Evolutionary conservation across 2,113 vertebrate species (phyloP), one percentile per base, ranked within the genome.

Genomic region (Hemicordylus capensis): DNA sequence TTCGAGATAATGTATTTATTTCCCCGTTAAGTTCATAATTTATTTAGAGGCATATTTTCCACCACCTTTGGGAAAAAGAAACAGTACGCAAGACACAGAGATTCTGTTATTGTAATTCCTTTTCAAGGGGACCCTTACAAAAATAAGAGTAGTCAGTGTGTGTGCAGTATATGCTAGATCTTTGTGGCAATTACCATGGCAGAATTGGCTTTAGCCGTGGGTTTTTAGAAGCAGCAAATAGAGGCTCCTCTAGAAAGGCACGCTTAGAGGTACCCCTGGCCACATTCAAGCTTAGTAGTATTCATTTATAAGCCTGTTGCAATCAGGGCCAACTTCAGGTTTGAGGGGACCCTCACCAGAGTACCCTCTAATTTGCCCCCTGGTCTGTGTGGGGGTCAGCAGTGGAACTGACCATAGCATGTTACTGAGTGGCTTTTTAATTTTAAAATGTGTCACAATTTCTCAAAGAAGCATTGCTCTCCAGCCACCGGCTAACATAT

Each of bases 1-100:
- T 85, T 63, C 42, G 34, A 63, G 69, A 64, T 81, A 64, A 87
- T 77, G 63, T 82, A 82, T 82, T 87, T 82, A 83, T 83, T n/a
- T 77, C 37, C 80, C 54, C 22, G 19, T 87, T 63, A 76, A 70
- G n/a, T 37, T 69, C 54, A 72, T 87, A 82, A 87, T 76, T 82
- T 83, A 82, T 87, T 82, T 51, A 87, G 63, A 59, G 31, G n/a
- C 12, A 4, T 70, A 73, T 24, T 73, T 69, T 72, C 34, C 15
- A 20, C n/a, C 54, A 61, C 44, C 76, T 72, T 48, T 22, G 10
- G 28, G 28, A 48, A 78, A 66, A 70, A 59, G 63, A 56, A 34
- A 48, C 39, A 70, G 63, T 34, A 28, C 39, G 17, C 24, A 72
- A 70, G 20, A 44, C 54, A 79, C 3, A 31, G n/a, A 85, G 48